Evolutionary conservation across 2,113 vertebrate species (phyloP).

Genomic region (Actenoides hombroni): DNA sequence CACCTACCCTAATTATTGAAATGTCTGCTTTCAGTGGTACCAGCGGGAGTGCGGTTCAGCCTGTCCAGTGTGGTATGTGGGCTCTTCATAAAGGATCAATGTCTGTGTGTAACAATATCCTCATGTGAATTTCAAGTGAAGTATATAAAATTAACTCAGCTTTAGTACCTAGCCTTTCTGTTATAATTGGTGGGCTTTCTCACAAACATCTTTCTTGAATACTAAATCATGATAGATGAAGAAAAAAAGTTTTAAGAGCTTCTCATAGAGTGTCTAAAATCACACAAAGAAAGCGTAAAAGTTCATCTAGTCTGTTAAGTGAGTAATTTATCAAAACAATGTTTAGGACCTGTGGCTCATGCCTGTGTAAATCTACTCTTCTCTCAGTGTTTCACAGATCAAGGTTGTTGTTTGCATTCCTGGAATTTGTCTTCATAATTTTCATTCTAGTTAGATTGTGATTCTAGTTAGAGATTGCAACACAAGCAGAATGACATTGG

Average conservation of each 20-base stretch:
- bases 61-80: neutral
- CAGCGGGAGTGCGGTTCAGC: neutral
- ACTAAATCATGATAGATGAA: neutral
- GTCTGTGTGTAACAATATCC: neutral
- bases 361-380: neutral
- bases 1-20: neutral
- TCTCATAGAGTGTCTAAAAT: neutral
- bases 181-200: neutral
- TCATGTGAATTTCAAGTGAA: neutral
- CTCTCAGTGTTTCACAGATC: neutral
- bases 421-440: neutral
- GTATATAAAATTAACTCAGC: neutral
- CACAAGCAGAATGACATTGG: neutral
- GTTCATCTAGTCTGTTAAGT: neutral
- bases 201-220: neutral
- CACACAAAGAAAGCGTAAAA: neutral
- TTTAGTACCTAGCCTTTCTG: neutral
- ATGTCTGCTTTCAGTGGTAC: neutral
- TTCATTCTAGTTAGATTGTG: neutral
- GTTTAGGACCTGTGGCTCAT: neutral
- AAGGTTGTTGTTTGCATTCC: neutral
- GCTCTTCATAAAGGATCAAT: neutral
- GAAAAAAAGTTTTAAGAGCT: neutral
- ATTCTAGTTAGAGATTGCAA: neutral
- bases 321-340: neutral